These are phyloP conservation scores for Drosophila serrata DNA, from an alignment of 1,140 invertebrate genomes.

Conservation along the genomic window DNA sequence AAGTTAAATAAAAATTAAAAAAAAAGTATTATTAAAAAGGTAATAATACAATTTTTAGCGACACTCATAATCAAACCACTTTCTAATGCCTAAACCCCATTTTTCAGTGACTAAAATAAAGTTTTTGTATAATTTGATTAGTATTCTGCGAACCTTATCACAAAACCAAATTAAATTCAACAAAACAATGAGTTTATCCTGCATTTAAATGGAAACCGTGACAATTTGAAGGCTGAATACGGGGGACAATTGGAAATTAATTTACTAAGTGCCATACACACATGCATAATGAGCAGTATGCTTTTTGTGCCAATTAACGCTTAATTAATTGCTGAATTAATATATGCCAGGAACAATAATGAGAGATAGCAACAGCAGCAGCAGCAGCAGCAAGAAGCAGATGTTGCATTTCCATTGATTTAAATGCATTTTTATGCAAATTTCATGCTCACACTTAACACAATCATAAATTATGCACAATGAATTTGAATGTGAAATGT, in stretches of 20 bases:
- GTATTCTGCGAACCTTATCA: too few species aligned
- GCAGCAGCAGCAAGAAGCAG: constrained; percentile 31
- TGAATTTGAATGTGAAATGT: constrained; percentile 37
- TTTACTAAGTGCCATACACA: constrained; percentile 53
- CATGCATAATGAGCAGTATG: constrained; percentile 71
- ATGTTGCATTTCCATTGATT: constrained; percentile 73
- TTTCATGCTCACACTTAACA: constrained; percentile 27
- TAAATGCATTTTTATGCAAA: constrained; percentile 77
- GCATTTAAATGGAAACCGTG: constrained; percentile 15
- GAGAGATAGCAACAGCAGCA: not conserved
- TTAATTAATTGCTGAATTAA: constrained; percentile 79
- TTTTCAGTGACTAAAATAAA: too few species aligned
- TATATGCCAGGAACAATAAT: constrained; percentile 40
- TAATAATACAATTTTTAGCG: too few species aligned
- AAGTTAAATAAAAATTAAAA: too few species aligned
- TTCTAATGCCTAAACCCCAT: too few species aligned
- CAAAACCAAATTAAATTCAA: not conserved
- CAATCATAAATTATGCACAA: constrained; percentile 39
- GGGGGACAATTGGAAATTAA: constrained; percentile 56
- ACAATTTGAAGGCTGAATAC: not conserved
- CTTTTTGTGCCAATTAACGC: constrained; percentile 76
- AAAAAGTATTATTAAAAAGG: too few species aligned
- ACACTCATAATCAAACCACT: not conserved
- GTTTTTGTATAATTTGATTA: too few species aligned
- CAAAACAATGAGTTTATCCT: not conserved